Conservation (phyloP, 2,113 vertebrate species). For the Cygnus atratus region DNA sequence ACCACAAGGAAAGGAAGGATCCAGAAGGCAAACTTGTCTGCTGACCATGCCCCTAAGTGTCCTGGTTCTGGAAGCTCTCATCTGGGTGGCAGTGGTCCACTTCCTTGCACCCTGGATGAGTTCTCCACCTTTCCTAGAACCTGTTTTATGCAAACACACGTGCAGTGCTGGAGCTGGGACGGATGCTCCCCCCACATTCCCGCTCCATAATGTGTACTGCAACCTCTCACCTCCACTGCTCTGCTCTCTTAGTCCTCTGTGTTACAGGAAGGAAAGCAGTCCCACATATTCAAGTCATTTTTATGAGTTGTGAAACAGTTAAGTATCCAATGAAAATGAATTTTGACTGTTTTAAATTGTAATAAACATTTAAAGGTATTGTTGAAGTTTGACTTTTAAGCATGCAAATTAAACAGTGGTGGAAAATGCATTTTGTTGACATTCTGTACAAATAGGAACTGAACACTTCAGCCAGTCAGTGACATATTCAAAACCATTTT, state of each 20-base stretch:
- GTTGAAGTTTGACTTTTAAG: neutral
- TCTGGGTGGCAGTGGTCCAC: neutral
- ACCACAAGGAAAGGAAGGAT: neutral
- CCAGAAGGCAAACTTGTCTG: neutral
- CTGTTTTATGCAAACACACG: neutral
- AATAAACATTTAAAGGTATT: neutral
- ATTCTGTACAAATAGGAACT: neutral
- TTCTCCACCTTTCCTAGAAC: neutral
- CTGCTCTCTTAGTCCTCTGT: neutral
- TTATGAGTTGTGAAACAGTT: neutral
- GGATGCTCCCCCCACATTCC: neutral
- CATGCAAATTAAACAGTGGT: neutral
- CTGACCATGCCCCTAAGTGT: neutral
- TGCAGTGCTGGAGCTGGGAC: accelerated
- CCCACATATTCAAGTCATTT: neutral
- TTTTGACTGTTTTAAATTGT: neutral
- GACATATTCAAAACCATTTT: neutral
- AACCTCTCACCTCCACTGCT: neutral
- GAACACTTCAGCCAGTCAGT: neutral
- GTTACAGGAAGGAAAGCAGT: neutral
- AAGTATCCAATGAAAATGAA: neutral
- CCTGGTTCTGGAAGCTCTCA: neutral
- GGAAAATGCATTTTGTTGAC: neutral
- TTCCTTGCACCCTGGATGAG: neutral
- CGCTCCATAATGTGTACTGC: accelerated